phyloP scores from a whole-genome alignment of 2,113 vertebrate species.

The Gymnarchus niloticus region DNA sequence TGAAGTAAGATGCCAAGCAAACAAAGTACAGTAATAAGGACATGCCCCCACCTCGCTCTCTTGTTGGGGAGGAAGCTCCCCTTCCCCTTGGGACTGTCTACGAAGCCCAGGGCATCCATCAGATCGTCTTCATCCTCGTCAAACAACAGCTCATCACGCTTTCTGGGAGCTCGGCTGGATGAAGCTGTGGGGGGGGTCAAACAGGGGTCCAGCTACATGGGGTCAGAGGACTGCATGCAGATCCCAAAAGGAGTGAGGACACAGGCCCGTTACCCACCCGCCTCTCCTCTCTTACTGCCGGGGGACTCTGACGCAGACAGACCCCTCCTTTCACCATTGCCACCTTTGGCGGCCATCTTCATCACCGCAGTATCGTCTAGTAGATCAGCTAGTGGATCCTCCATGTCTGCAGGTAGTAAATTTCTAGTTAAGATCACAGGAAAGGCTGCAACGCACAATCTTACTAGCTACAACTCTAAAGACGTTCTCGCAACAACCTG shows the following conservation, averaged over 20 bases:
- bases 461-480: background rate
- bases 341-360: slow-evolving; percentile 40
- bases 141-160: slow-evolving; percentile 57
- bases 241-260: background rate
- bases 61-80: slow-evolving; percentile 36
- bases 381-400: slow-evolving; percentile 62
- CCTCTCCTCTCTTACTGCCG: slow-evolving; percentile 39
- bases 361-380: slow-evolving; percentile 59
- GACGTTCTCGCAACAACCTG: background rate
- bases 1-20: background rate
- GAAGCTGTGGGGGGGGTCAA: slow-evolving; percentile 33
- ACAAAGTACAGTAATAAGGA: background rate
- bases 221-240: slow-evolving; percentile 29
- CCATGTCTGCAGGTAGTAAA: slow-evolving; percentile 48
- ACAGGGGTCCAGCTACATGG: background rate
- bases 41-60: slow-evolving; percentile 47
- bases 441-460: background rate
- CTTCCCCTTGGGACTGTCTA: slow-evolving; percentile 48
- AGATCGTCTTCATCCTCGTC: slow-evolving; percentile 73
- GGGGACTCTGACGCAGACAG: slow-evolving; percentile 34
- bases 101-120: slow-evolving; percentile 72
- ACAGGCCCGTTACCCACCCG: slow-evolving; percentile 41
- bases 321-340: slow-evolving; percentile 32
- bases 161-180: slow-evolving; percentile 43
- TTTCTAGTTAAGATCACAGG: background rate